Conservation (phyloP, 2,113 vertebrate species). For the Empidonax traillii region DNA sequence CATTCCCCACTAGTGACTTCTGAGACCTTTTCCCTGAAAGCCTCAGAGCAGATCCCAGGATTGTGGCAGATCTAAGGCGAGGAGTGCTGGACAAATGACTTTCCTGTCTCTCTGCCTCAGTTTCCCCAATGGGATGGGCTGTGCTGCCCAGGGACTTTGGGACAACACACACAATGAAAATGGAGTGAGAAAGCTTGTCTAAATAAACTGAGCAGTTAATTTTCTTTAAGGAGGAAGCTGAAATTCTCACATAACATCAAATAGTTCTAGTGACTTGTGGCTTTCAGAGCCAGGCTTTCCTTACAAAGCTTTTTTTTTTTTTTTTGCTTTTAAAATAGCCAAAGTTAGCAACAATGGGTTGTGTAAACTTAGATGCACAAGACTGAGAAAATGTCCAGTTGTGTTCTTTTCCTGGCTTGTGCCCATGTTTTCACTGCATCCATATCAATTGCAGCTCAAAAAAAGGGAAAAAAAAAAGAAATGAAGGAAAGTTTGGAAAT, state of each 20-base stretch:
- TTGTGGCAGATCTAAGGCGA: fast-evolving
- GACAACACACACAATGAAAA: neutral
- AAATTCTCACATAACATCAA: neutral
- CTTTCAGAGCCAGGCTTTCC: neutral
- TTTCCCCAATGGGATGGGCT: neutral
- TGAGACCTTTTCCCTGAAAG: neutral
- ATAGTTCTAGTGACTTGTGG: neutral
- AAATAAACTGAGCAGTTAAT: neutral
- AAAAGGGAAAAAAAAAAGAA: neutral
- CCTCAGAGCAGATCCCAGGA: neutral
- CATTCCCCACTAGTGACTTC: neutral
- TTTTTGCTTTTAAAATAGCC: neutral
- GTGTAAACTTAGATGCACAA: neutral
- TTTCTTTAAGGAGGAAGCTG: neutral
- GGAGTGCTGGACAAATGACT: too few relatives aligned
- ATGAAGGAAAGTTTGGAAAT: neutral
- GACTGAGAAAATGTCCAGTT: neutral
- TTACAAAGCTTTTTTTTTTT: neutral
- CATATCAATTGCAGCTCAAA: fast-evolving
- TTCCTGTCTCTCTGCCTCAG: neutral
- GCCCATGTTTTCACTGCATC: neutral
- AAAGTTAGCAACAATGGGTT: neutral
- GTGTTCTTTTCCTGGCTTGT: neutral
- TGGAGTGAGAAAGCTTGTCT: neutral
- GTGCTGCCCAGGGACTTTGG: neutral